Conservation (phyloP, 2,888 invertebrate species). For the Odontocolon sp. region DNA sequence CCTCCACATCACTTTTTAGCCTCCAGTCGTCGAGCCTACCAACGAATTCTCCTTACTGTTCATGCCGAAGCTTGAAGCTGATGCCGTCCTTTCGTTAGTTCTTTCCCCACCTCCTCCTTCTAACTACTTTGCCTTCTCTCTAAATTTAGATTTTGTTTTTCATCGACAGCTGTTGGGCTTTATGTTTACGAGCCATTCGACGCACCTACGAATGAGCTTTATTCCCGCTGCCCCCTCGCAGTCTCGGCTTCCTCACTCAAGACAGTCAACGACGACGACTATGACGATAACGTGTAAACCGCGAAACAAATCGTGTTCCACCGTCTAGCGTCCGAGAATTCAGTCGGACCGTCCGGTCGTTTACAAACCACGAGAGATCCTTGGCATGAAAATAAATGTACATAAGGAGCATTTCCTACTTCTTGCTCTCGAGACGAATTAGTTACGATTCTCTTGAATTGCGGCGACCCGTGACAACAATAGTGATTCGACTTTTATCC, state of each 20-base stretch:
- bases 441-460: background rate
- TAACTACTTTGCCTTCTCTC: conserved; percentile 56
- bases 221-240: conserved; percentile 62
- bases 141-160: conserved; percentile 78
- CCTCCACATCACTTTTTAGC: background rate
- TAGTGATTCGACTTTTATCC: background rate
- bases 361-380: conserved; percentile 1
- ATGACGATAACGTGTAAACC: background rate
- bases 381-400: background rate
- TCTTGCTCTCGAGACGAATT: background rate
- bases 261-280: background rate
- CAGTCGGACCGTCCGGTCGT: too few species aligned
- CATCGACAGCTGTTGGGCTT: conserved; percentile 78
- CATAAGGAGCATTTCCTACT: background rate
- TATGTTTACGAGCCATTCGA: conserved; percentile 76
- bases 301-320: background rate
- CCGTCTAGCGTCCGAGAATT: background rate
- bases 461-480: background rate
- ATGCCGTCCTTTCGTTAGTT: conserved; percentile 21
- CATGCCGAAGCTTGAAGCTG: background rate
- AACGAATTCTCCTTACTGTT: conserved; percentile 31
- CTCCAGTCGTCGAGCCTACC: conserved; percentile 1
- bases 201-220: conserved; percentile 75
- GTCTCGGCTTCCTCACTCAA: background rate
- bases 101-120: conserved; percentile 31